Conservation (phyloP, 2,888 invertebrate genomes). For the Metallyticus violacea region DNA sequence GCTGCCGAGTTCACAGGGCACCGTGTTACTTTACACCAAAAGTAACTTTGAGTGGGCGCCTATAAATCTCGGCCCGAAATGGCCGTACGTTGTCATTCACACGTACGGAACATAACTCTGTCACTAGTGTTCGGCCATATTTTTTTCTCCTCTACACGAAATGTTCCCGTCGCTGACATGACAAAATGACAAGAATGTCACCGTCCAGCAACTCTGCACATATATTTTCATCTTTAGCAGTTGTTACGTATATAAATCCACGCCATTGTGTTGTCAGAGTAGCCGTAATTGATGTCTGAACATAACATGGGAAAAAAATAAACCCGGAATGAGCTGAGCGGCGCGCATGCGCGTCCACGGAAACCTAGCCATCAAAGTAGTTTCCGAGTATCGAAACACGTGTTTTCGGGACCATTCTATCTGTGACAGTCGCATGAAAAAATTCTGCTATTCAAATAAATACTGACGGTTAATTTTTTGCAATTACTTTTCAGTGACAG, state of each 20-base stretch:
- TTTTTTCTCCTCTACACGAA: background rate
- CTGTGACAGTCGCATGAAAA: background rate
- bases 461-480: constrained; percentile 18
- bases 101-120: background rate
- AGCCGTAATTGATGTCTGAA: background rate
- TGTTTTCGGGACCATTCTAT: background rate
- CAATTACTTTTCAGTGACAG: constrained; percentile 14
- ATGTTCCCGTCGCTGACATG: background rate
- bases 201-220: background rate
- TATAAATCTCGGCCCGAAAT: background rate
- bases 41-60: background rate
- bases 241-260: background rate
- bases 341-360: background rate
- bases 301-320: background rate
- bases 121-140: background rate
- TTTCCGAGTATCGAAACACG: background rate
- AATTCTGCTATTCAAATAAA: background rate
- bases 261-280: background rate
- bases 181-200: background rate
- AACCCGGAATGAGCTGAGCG: background rate
- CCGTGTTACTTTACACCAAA: background rate
- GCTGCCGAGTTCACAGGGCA: background rate
- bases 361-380: background rate
- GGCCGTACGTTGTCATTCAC: background rate
- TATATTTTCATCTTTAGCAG: background rate